Percentiles rank a stretch among this genome's conserved stretches.
These are phyloP conservation scores for Equus quagga DNA, from an alignment of 2,113 vertebrate genomes.

Conservation along the genomic window DNA sequence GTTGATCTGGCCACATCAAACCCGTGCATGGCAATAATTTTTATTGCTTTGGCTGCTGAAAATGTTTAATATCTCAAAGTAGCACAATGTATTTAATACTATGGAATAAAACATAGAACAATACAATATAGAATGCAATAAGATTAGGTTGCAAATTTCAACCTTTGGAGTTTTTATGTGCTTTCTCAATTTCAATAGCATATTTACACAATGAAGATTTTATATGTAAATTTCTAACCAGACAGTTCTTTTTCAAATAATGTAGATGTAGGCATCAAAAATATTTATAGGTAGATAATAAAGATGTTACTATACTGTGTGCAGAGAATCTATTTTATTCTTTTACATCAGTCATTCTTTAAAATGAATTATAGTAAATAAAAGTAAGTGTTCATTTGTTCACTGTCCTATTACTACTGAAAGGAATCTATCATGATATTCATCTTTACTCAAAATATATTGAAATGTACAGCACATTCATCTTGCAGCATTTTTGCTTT, in stretches of 20 bases:
- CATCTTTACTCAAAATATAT: background rate
- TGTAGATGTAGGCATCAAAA: background rate
- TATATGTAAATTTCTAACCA: background rate
- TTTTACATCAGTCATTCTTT: background rate
- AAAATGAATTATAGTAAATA: slow-evolving; percentile 29
- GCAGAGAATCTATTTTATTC: slow-evolving; percentile 20
- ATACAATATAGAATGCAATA: background rate
- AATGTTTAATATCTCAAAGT: background rate
- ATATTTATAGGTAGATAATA: background rate
- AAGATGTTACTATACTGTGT: background rate
- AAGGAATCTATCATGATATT: background rate
- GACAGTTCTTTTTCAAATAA: slow-evolving; percentile 26
- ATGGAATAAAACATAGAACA: background rate
- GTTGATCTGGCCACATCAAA: background rate
- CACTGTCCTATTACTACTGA: background rate
- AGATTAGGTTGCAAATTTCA: background rate
- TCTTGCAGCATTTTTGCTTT: slow-evolving; percentile 25
- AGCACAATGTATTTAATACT: background rate
- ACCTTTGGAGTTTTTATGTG: background rate
- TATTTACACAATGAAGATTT: background rate
- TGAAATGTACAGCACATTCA: background rate
- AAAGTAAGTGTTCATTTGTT: background rate
- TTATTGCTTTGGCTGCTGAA: background rate
- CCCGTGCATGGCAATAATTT: background rate
- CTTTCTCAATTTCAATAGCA: background rate